Conservation (phyloP, 1,140 invertebrate genomes). For the Himalopsyche phryganea region DNA sequence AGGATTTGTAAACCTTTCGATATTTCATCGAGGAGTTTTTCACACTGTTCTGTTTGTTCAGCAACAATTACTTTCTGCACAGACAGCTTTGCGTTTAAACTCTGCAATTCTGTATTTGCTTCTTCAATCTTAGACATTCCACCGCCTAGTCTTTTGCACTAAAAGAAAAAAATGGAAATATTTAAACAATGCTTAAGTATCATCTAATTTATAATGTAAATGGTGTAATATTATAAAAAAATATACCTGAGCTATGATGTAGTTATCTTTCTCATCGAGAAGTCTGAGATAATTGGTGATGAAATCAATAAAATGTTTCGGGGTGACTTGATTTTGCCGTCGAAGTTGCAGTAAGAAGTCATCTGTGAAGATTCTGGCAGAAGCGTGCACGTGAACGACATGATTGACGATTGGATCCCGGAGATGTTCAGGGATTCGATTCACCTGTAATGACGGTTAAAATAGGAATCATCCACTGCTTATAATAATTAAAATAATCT, state of each 20-base stretch:
- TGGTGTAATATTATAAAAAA: neutral
- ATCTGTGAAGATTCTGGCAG: slow-evolving; percentile 66
- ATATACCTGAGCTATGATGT: slow-evolving; percentile 60
- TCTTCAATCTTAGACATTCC: slow-evolving; percentile 77
- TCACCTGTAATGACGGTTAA: slow-evolving; percentile 54
- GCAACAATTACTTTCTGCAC: slow-evolving; percentile 73
- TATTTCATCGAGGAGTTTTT: slow-evolving; percentile 66
- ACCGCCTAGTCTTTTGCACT: slow-evolving; percentile 65
- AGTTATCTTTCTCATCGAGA: slow-evolving; percentile 66
- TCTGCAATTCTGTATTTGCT: slow-evolving; percentile 67
- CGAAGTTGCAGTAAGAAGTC: slow-evolving; percentile 69
- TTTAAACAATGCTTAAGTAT: neutral
- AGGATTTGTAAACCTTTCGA: too few relatives aligned
- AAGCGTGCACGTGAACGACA: slow-evolving; percentile 78
- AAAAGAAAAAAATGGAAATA: slow-evolving; percentile 22
- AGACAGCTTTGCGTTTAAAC: slow-evolving; percentile 70
- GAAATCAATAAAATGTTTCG: slow-evolving; percentile 86
- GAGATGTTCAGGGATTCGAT: slow-evolving; percentile 62
- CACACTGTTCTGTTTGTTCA: slow-evolving; percentile 72
- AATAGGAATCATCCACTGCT: neutral
- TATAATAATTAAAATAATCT: too few relatives aligned
- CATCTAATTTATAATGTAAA: neutral
- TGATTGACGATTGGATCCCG: slow-evolving; percentile 71
- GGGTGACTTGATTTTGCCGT: slow-evolving; percentile 81
- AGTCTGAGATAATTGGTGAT: slow-evolving; percentile 74